A percentile compares a stretch with the other conserved stretches of the same genome.
phyloP scores from a whole-genome alignment of 2,113 vertebrate species.

The Perca flavescens region DNA sequence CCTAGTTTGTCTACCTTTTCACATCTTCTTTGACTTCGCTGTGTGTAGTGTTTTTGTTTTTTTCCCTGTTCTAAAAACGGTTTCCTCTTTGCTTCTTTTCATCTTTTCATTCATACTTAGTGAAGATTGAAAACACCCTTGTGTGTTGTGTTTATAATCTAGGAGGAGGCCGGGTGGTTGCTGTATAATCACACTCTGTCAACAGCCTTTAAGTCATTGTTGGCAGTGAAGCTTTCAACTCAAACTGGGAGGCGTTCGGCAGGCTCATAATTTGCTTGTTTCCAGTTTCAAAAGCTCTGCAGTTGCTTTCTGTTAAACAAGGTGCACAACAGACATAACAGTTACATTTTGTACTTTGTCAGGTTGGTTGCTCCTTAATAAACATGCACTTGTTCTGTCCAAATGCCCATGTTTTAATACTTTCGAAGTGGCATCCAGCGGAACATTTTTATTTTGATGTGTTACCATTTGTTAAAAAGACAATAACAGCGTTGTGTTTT shows the following conservation, averaged over 20 bases:
- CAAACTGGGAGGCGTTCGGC: constrained; percentile 37
- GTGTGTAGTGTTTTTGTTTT: background rate
- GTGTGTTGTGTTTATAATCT: constrained; percentile 45
- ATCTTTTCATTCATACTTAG: constrained; percentile 13
- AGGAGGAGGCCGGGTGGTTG: constrained; percentile 47
- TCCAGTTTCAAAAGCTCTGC: constrained; percentile 34
- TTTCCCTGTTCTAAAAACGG: background rate
- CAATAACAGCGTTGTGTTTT: background rate
- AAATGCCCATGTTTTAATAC: background rate
- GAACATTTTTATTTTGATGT: background rate
- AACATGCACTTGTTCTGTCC: background rate
- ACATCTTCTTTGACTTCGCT: background rate
- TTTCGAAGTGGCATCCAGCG: background rate
- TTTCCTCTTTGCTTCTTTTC: constrained; percentile 24
- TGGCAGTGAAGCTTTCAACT: constrained; percentile 40
- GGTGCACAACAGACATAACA: background rate
- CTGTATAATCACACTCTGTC: constrained; percentile 51
- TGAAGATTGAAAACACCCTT: constrained; percentile 30
- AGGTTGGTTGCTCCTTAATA: background rate
- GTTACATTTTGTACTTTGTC: background rate
- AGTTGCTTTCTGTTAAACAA: constrained; percentile 27
- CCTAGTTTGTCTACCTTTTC: background rate
- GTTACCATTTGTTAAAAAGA: background rate
- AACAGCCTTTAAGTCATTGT: constrained; percentile 62
- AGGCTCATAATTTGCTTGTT: constrained; percentile 40